Conservation (phyloP, 53 echinoderm and acorn worm species). For the Antedon mediterranea region DNA sequence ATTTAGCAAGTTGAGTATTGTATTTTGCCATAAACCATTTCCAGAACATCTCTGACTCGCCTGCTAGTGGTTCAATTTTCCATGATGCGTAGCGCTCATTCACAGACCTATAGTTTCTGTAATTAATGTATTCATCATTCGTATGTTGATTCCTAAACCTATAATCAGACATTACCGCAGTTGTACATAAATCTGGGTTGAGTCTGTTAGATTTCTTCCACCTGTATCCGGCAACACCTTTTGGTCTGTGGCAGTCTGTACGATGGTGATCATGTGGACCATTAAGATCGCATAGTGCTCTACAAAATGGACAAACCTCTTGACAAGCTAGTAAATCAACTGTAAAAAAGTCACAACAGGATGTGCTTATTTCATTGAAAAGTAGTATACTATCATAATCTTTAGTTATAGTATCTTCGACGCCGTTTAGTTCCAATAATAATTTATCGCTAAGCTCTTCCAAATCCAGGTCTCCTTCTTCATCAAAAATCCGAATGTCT, state of each 20-base stretch:
- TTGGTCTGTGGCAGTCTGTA: not conserved
- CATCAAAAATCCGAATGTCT: not conserved
- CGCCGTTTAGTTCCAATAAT: not conserved
- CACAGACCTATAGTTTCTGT: too few species aligned
- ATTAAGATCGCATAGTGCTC: not conserved
- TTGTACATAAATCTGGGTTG: too few species aligned
- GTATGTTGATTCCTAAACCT: too few species aligned
- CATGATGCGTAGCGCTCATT: too few species aligned
- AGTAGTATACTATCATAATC: too few species aligned
- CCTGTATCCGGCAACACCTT: not conserved
- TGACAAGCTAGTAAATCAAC: not conserved
- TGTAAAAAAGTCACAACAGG: not conserved
- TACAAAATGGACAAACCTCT: not conserved
- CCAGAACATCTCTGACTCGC: constrained; percentile 8
- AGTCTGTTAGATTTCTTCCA: not conserved
- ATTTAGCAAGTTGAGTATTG: constrained; percentile 12
- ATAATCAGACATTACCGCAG: too few species aligned
- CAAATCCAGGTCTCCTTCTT: not conserved
- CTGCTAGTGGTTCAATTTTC: too few species aligned
- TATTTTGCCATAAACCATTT: constrained; percentile 17
- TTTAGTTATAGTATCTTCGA: not conserved
- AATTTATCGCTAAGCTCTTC: not conserved
- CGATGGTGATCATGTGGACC: not conserved
- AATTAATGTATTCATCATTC: too few species aligned
- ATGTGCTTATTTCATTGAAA: not conserved